Conservation (phyloP, 1,140 invertebrate species). For the Pseudomyrmex sp. region DNA sequence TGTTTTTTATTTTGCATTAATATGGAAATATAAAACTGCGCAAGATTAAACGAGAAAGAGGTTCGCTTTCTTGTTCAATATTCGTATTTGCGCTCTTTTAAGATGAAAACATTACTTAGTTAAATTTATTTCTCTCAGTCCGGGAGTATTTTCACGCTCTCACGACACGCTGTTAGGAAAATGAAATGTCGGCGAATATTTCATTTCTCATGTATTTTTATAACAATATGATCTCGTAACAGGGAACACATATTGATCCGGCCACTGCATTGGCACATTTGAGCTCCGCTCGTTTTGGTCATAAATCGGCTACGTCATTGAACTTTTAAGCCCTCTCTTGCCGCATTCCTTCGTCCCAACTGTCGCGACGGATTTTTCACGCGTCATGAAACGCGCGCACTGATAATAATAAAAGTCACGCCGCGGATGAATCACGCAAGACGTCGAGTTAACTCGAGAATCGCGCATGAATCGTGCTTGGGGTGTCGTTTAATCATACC, state of each 20-base stretch:
- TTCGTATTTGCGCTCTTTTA: not conserved
- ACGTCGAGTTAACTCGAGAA: conserved; percentile 12
- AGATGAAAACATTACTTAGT: not conserved
- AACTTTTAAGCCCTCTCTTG: conserved; percentile 25
- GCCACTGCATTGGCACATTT: conserved; percentile 17
- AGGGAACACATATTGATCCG: not conserved
- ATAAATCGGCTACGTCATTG: conserved; percentile 37
- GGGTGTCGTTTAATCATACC: conserved; percentile 22
- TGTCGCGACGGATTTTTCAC: conserved; percentile 1
- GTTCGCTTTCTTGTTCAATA: not conserved
- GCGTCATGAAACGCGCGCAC: conserved; percentile 13
- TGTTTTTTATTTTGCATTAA: conserved; percentile 26
- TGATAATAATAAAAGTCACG: conserved; percentile 41
- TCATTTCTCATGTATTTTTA: not conserved
- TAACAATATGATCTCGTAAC: conserved; percentile 2
- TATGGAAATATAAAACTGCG: conserved; percentile 17
- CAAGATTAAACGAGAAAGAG: not conserved
- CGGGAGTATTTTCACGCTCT: not conserved
- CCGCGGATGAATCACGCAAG: conserved; percentile 44
- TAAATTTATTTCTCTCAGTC: conserved; percentile 4
- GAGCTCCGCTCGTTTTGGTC: not conserved
- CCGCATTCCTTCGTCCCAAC: conserved; percentile 2
- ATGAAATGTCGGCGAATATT: not conserved
- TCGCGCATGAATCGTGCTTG: not conserved
- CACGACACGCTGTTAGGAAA: too few relatives aligned